These are phyloP conservation scores for Micrasema minimum DNA, from an alignment of 1,140 invertebrate species.

Conservation along the genomic window DNA sequence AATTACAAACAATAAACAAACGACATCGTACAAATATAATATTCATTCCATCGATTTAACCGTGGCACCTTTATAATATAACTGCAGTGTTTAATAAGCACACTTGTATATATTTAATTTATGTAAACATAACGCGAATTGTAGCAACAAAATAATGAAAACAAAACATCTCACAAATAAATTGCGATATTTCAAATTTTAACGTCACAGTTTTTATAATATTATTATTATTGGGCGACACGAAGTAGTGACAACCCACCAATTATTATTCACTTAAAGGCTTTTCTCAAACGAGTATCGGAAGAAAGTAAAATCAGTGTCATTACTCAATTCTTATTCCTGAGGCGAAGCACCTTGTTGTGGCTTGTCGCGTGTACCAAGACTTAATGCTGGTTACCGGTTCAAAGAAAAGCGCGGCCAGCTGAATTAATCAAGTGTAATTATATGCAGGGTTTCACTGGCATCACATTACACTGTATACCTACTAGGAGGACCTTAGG, in stretches of 20 bases:
- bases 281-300: neutral
- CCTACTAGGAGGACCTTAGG: neutral
- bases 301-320: no score
- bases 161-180: no score
- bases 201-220: neutral
- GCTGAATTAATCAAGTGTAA: constrained; percentile 12
- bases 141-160: no score
- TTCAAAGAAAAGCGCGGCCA: neutral
- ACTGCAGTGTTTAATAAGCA: no score
- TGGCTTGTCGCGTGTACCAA: neutral
- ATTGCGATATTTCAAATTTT: no score
- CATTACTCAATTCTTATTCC: no score
- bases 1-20: no score
- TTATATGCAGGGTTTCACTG: constrained; percentile 23
- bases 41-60: neutral
- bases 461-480: neutral
- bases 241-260: neutral
- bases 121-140: no score
- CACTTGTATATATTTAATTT: no score
- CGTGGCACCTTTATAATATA: neutral
- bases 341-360: neutral
- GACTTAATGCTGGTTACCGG: neutral
- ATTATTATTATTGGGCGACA: neutral
- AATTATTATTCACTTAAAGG: neutral
- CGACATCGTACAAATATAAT: neutral